phyloP scores from a whole-genome alignment of 2,797 vertebrate species.

The Helarctos malayanus region DNA sequence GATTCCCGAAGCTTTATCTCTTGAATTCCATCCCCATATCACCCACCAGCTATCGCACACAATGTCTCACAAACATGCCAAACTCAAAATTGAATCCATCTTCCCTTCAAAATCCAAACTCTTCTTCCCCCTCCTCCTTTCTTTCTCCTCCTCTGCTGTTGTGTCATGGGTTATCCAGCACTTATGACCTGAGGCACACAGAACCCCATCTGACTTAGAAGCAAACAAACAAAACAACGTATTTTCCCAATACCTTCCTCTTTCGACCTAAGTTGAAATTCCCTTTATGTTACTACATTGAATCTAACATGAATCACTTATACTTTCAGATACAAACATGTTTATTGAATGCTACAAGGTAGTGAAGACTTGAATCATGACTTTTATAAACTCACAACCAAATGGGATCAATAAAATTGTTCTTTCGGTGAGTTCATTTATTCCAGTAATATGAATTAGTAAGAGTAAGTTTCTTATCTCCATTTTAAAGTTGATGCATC shows the following conservation, averaged over 20 bases:
- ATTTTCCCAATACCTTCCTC: background rate
- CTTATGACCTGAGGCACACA: background rate
- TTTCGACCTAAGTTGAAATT: slow-evolving; percentile 16
- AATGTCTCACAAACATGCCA: background rate
- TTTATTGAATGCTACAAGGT: background rate
- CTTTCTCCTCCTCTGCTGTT: background rate
- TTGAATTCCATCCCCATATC: background rate
- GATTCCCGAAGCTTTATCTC: background rate
- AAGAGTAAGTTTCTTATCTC: background rate
- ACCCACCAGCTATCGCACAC: no score
- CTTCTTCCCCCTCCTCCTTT: background rate
- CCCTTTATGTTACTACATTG: background rate
- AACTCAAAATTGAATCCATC: background rate
- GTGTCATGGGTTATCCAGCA: background rate
- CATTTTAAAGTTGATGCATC: background rate
- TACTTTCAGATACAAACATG: background rate
- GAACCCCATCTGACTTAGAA: background rate
- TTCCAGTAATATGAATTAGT: background rate
- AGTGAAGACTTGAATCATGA: background rate
- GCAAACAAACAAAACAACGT: background rate
- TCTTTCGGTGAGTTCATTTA: background rate
- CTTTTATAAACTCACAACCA: background rate
- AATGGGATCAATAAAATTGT: background rate
- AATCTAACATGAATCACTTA: background rate
- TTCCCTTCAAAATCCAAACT: background rate